Conservation (phyloP, 2,888 invertebrate species). For the Halictus ligatus region DNA sequence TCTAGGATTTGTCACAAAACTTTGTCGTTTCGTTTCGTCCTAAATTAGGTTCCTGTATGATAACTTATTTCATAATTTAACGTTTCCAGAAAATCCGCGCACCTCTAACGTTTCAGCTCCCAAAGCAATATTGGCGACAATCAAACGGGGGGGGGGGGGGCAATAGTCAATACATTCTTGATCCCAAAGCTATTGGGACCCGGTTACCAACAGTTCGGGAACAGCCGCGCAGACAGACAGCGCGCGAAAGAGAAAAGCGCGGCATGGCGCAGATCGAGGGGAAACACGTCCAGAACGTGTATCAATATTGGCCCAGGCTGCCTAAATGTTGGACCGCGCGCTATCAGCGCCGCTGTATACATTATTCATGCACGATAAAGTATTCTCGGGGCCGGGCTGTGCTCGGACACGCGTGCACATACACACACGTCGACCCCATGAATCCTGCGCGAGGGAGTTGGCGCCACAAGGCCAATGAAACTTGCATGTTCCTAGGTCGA, state of each 20-base stretch:
- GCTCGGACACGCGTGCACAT: conserved; percentile 37
- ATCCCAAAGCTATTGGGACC: neutral
- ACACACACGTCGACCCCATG: conserved; percentile 27
- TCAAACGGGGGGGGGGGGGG: accelerated
- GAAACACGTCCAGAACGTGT: conserved; percentile 65
- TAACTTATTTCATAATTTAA: neutral
- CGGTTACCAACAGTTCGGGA: neutral
- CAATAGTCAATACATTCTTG: neutral
- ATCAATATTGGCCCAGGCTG: conserved; percentile 71
- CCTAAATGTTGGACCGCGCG: conserved; percentile 71
- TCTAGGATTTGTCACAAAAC: too few species aligned
- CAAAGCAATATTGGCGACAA: too few species aligned
- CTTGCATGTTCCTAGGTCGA: conserved; percentile 9
- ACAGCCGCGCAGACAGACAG: neutral
- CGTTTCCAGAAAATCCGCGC: neutral
- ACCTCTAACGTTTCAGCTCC: neutral
- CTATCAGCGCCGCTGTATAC: conserved; percentile 69
- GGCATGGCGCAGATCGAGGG: conserved; percentile 11
- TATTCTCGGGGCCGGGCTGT: conserved; percentile 63
- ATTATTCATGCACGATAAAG: conserved; percentile 74
- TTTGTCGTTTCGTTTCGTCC: too few species aligned
- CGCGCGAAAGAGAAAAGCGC: conserved; percentile 23
- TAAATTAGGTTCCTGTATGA: too few species aligned
- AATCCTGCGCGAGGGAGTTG: neutral
- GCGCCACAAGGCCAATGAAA: conserved; percentile 23